Conservation (phyloP, 2,888 invertebrate species). For the Tribolium freemani region DNA sequence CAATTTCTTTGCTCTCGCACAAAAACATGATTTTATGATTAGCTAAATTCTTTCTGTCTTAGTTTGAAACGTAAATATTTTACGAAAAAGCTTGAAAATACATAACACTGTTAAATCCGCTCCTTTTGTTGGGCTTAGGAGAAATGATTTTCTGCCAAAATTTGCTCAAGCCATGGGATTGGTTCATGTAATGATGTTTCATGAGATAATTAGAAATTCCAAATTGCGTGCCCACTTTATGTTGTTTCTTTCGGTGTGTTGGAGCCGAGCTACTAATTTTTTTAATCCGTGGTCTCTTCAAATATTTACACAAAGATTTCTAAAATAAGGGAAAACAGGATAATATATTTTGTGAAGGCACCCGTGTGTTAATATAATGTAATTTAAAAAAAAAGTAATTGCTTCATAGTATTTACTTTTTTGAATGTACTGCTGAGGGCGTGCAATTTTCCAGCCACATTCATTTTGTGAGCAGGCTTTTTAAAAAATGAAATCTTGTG, state of each 20-base stretch:
- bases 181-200: no score
- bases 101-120: neutral
- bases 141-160: neutral
- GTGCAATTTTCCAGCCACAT: neutral
- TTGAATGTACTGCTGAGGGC: neutral
- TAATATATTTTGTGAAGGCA: neutral
- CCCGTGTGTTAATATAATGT: neutral
- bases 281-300: neutral
- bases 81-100: neutral
- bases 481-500: constrained; percentile 7
- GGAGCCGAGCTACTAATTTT: neutral
- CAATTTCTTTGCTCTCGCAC: no score
- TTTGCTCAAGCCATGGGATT: neutral
- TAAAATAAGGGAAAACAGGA: neutral
- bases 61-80: neutral
- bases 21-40: no score
- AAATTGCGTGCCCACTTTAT: no score
- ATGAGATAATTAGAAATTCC: no score
- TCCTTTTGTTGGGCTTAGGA: neutral
- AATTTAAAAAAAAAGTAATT: neutral
- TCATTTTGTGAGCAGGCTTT: neutral
- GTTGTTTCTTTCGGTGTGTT: neutral
- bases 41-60: neutral
- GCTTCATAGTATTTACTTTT: neutral
- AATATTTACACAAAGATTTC: neutral